phyloP scores from a whole-genome alignment of 2,797 vertebrate genomes.

The Dermochelys coriacea region DNA sequence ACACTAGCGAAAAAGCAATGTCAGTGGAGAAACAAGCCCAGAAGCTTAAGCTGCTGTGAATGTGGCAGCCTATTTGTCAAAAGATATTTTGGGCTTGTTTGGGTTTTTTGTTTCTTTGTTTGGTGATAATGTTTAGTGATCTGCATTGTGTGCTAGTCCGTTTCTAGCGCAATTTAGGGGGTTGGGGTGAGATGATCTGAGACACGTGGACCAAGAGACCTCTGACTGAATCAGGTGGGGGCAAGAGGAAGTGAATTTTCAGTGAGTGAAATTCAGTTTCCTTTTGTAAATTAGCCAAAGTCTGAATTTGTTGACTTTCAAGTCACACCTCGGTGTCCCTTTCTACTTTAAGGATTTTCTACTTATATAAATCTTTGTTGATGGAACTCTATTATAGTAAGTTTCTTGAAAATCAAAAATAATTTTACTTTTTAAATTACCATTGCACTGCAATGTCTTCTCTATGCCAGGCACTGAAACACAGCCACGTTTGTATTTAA shows the following conservation, averaged over 20 bases:
- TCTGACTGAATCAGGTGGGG: conserved; percentile 24
- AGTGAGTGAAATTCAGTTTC: not conserved
- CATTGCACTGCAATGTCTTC: not conserved
- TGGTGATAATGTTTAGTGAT: conserved; percentile 13
- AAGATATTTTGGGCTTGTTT: conserved; percentile 8
- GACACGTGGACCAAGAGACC: conserved; percentile 2
- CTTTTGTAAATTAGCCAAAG: not conserved
- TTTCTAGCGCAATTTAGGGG: conserved; percentile 41
- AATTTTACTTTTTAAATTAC: not conserved
- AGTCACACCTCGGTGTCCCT: not conserved
- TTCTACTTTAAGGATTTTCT: not conserved
- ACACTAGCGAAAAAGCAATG: conserved; percentile 15
- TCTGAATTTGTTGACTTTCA: not conserved
- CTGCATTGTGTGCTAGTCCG: conserved; percentile 18
- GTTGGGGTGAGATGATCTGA: not conserved
- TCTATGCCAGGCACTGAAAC: not conserved
- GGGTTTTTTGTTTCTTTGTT: not conserved
- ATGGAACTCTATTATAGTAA: not conserved
- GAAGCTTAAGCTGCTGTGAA: conserved; percentile 51
- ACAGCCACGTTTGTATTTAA: not conserved
- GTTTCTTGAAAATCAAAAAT: not conserved
- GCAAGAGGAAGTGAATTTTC: conserved; percentile 5
- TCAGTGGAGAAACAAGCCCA: conserved; percentile 18
- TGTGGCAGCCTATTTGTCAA: conserved; percentile 18
- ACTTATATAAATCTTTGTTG: not conserved